Evolutionary conservation across 2,113 vertebrate species (phyloP).

Genomic region (Chiloscyllium plagiosum): DNA sequence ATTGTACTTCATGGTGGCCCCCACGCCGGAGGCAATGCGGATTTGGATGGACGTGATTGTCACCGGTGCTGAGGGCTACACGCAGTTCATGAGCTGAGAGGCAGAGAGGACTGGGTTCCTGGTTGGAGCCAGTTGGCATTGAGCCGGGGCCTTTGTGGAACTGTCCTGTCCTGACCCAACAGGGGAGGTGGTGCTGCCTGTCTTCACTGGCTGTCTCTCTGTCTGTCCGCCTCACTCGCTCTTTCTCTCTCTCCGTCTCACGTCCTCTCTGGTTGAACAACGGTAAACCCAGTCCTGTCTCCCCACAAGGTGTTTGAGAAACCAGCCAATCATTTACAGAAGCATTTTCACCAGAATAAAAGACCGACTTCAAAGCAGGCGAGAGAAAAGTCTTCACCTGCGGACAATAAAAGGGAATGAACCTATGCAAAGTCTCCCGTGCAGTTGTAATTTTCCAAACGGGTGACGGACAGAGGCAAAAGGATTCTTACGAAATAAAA

Average conservation of each 20-base stretch:
- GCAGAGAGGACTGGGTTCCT: background rate
- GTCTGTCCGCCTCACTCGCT: background rate
- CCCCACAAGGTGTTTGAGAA: no score
- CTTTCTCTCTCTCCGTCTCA: background rate
- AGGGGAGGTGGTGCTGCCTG: background rate
- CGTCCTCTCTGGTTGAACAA: background rate
- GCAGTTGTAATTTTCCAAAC: background rate
- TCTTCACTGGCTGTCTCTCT: background rate
- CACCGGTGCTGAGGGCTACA: constrained; percentile 92
- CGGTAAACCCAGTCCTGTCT: background rate
- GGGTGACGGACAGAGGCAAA: background rate
- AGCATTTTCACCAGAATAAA: background rate
- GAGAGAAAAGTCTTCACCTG: background rate
- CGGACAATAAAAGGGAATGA: background rate
- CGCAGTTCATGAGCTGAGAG: constrained; percentile 84
- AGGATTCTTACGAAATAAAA: background rate
- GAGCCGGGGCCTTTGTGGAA: background rate
- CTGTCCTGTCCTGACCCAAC: background rate
- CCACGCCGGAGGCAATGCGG: constrained; percentile 87
- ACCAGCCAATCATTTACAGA: background rate
- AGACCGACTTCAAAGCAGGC: background rate
- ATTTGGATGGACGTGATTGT: constrained; percentile 99
- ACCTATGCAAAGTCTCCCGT: background rate
- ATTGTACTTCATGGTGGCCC: constrained; percentile 92
- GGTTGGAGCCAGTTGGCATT: background rate